Percentiles rank a stretch among this genome's conserved stretches.
Conservation (phyloP, 2,113 vertebrate genomes). For the Tychaedon coryphoeus region DNA sequence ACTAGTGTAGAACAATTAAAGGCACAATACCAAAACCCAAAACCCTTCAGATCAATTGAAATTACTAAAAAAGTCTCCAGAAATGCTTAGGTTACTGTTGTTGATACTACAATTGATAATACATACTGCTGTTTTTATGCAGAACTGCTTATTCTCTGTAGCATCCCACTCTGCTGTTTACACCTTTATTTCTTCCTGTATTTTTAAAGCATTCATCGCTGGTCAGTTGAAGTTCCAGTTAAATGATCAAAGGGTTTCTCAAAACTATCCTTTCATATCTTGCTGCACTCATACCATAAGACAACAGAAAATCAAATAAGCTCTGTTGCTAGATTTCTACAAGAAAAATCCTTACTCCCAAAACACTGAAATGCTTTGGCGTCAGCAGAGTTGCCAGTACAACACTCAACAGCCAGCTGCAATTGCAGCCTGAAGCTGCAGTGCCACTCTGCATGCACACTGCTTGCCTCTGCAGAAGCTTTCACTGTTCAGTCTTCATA, state of each 20-base stretch:
- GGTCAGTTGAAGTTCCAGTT: not conserved
- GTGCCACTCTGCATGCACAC: rapidly evolving
- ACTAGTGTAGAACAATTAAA: not conserved
- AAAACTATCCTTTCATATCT: not conserved
- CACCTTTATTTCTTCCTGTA: not conserved
- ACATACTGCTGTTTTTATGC: not conserved
- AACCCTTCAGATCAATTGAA: not conserved
- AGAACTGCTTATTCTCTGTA: not conserved
- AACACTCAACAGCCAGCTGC: not conserved
- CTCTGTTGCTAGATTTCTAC: not conserved
- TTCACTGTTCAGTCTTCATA: not conserved
- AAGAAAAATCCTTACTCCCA: not conserved
- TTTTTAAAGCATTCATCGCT: not conserved
- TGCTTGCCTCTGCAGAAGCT: not conserved
- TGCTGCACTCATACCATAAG: not conserved
- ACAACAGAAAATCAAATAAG: not conserved
- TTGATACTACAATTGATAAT: not conserved
- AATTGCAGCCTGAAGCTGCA: not conserved
- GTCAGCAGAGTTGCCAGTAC: not conserved
- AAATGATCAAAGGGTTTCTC: not conserved
- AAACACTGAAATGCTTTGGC: not conserved
- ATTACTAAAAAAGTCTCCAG: not conserved
- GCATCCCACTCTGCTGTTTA: not conserved
- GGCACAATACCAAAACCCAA: not conserved
- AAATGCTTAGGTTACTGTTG: not conserved